Base-by-base conservation (phyloP, 2,113 vertebrate genomes). In the Dissostichus mawsoni region DNA sequence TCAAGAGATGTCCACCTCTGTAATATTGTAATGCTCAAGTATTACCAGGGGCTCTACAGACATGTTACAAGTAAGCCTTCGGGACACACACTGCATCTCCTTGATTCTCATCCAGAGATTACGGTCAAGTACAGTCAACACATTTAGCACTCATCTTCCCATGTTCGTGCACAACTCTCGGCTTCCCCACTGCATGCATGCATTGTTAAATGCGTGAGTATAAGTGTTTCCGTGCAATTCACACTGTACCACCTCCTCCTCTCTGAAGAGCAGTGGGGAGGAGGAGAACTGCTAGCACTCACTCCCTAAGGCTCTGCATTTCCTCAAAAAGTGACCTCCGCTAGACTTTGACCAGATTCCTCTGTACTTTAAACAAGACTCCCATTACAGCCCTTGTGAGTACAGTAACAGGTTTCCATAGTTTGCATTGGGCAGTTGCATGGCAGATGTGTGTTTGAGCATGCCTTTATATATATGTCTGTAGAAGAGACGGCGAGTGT, bases 351-450 rank as follows among this genome's bases (percentile, higher is more conserved):
- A 88, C 81, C 92, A 91, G 87, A 93, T 93, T 90, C 84, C 89
- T 80, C 78, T 70, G 18, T 89, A 88, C 83, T 94, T 90, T 94
- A 93, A 95, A 93, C 92, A 93, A 92, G 78, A 92, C 92, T 90
- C 91, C 91, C 92, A 87, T 91, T 87, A 87, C 84, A 78, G 77
- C 76, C 50, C 85, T 67, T 62, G 84, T 53, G 78, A 88, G 81
- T 92, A 91, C 92, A 93, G 92, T 94, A 90, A 92, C 90, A 84
- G 78, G 83, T 90, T 83, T 91, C 74, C 80, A 69, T 50, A 65
- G 87, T 56, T 80, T 82, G 84, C 51, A n/a, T 76, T 13, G 70
- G 58, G 66, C 65, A 78, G 81, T 78, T 82, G 70, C 68, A 23
- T 74, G 74, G 76, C 79, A 81, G 69, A 79, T 82, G 79, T 85